Evolutionary conservation across 2,888 invertebrate species (phyloP).

Genomic region (Onthophagus sagittarius): DNA sequence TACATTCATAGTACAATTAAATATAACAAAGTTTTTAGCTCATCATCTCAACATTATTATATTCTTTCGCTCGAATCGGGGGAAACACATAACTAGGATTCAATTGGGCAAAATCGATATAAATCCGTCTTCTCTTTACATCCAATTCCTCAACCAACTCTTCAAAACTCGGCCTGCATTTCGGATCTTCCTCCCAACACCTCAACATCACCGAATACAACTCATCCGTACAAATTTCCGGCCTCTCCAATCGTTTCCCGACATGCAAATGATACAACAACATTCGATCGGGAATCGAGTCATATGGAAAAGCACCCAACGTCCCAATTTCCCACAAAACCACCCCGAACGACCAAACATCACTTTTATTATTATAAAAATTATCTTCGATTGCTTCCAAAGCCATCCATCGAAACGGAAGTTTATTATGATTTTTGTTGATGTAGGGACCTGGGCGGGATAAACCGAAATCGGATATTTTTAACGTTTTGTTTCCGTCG

Average conservation of each 20-base stretch:
- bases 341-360: slow-evolving; percentile 81
- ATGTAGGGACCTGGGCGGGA: slow-evolving; percentile 73
- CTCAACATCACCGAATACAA: slow-evolving; percentile 66
- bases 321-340: slow-evolving; percentile 83
- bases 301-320: slow-evolving; percentile 74
- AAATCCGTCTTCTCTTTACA: slow-evolving; percentile 48
- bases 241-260: slow-evolving; percentile 65
- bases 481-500: slow-evolving; percentile 64
- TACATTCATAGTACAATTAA: no score
- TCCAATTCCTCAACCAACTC: slow-evolving; percentile 59
- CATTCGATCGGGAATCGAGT: slow-evolving; percentile 61
- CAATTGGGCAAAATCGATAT: slow-evolving; percentile 60
- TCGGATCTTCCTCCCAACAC: slow-evolving; percentile 64
- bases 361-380: slow-evolving; percentile 72
- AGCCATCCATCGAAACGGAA: slow-evolving; percentile 77
- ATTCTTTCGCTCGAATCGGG: slow-evolving; percentile 39
- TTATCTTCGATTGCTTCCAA: slow-evolving; percentile 72
- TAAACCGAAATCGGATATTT: slow-evolving; percentile 81
- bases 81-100: slow-evolving; percentile 59
- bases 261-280: slow-evolving; percentile 48
- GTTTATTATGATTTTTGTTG: slow-evolving; percentile 52
- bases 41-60: no score
- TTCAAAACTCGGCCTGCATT: slow-evolving; percentile 61
- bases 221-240: slow-evolving; percentile 64
- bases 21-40: background rate